Percentiles rank a stretch among this genome's conserved stretches.
Evolutionary conservation across 2,113 vertebrate genomes (phyloP).

Genomic region (Oncorhynchus kisutch): DNA sequence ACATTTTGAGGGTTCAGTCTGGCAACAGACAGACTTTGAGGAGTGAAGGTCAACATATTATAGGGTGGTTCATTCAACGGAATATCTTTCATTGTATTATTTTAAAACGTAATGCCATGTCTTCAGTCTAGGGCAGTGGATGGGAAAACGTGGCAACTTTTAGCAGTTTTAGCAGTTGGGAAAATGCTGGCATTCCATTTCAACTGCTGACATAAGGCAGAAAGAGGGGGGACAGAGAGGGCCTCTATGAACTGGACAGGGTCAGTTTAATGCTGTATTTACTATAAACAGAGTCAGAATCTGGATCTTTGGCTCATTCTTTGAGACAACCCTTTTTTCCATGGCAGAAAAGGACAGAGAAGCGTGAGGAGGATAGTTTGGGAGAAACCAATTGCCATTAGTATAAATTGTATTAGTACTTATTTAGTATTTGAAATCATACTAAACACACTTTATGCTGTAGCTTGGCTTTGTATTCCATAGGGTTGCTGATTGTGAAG

Average conservation of each 20-base stretch:
- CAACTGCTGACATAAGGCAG: not conserved
- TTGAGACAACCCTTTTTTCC: not conserved
- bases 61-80: not conserved
- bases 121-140: not conserved
- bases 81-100: not conserved
- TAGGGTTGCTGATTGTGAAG: conserved; percentile 65
- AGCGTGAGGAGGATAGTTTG: not conserved
- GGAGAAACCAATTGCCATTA: not conserved
- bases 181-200: not conserved
- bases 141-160: not conserved
- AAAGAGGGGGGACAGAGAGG: not conserved
- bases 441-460: not conserved
- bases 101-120: not conserved
- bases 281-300: not conserved
- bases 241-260: no score
- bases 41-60: no score
- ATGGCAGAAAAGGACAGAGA: no score
- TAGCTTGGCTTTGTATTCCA: conserved; percentile 48
- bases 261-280: not conserved
- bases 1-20: no score
- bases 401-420: not conserved
- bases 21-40: no score
- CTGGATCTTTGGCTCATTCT: not conserved
- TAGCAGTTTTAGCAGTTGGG: not conserved
- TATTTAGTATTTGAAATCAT: not conserved